Evolutionary conservation across 2,797 vertebrate genomes (phyloP), one percentile per base, ranked within the genome.

Genomic region (Epinephelus awoara): DNA sequence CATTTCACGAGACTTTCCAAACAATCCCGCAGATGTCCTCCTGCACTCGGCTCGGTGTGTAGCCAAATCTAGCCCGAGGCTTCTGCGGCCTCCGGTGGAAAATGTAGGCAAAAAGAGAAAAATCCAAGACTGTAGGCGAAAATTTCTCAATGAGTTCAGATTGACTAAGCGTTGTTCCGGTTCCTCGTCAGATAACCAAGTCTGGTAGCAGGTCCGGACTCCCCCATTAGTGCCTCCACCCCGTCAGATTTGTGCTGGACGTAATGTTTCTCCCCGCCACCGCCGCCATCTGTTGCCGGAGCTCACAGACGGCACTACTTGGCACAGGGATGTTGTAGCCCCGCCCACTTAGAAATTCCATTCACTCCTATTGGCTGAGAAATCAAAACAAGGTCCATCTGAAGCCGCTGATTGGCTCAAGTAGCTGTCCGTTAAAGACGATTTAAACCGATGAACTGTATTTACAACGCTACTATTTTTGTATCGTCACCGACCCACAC

Each of bases 241-340:
- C 84, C 55, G 54, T 83, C 89, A 83, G 86, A 80, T 83, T 87
- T 63, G 52, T 71, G 68, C 67, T 57, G 70, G 65, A 76, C 65
- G 76, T 75, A 4, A 12, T 4, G 40, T 2, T 42, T 3, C 58
- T 62, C 69, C 72, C 83, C 72, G 59, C 57, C 54, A 25, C 79
- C 65, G 72, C 84, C 93, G 91, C 92, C 94, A 95, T 95, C 95
- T 94, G 94, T 92, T 93, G 82, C 84, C 83, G 64, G 72, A 67
- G 72, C 65, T 90, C 64, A 88, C 85, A 77, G 80, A 70, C 82
- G 71, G 80, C 64, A 77, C 79, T 62, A 70, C 51, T 84, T 87
- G 86, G 75, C 67, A 80, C 63, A 0, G 66, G 75, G n/a, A 14
- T 2, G 61, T n/a, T 21, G 8, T 68, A 51, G 64, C 15, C 34